Percentiles rank a stretch among this genome's conserved stretches.
Conservation (phyloP, 2,888 invertebrate genomes). For the Acleris literana region DNA sequence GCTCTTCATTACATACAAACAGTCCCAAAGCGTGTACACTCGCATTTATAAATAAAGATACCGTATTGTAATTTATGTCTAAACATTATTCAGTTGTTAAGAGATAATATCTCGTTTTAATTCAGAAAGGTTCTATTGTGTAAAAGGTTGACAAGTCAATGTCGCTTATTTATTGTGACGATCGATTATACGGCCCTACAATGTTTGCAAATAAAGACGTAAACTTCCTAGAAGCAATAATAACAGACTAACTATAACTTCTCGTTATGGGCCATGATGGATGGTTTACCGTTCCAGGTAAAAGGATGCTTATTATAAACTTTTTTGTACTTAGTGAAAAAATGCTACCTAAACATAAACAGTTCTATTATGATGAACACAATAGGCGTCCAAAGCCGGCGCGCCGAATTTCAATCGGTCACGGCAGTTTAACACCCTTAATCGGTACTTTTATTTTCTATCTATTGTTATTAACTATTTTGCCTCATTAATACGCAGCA, state of each 20-base stretch:
- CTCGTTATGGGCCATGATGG: slow-evolving; percentile 77
- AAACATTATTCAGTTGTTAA: slow-evolving; percentile 38
- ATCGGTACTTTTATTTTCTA: slow-evolving; percentile 75
- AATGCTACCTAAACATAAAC: slow-evolving; percentile 77
- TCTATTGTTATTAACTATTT: slow-evolving; percentile 75
- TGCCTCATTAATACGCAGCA: slow-evolving; percentile 76
- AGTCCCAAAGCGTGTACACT: slow-evolving; percentile 43
- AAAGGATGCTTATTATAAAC: slow-evolving; percentile 59
- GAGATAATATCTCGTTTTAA: slow-evolving; percentile 35
- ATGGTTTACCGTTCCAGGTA: slow-evolving; percentile 72
- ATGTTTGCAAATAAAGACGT: slow-evolving; percentile 78
- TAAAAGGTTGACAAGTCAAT: slow-evolving; percentile 51
- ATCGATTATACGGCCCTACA: slow-evolving; percentile 47
- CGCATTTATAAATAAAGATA: slow-evolving; percentile 51
- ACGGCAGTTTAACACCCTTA: slow-evolving; percentile 80
- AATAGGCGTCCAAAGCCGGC: slow-evolving; percentile 69
- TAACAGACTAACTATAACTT: slow-evolving; percentile 64
- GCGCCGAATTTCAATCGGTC: slow-evolving; percentile 76
- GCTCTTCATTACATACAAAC: slow-evolving; percentile 42
- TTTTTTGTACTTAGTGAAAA: slow-evolving; percentile 55
- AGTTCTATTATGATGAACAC: slow-evolving; percentile 71
- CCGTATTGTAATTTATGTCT: slow-evolving; percentile 41
- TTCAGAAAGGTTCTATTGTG: slow-evolving; percentile 34
- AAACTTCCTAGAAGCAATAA: slow-evolving; percentile 66
- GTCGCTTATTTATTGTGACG: slow-evolving; percentile 48